Conservation (phyloP, 2,888 invertebrate genomes). For the Melieria picta region DNA sequence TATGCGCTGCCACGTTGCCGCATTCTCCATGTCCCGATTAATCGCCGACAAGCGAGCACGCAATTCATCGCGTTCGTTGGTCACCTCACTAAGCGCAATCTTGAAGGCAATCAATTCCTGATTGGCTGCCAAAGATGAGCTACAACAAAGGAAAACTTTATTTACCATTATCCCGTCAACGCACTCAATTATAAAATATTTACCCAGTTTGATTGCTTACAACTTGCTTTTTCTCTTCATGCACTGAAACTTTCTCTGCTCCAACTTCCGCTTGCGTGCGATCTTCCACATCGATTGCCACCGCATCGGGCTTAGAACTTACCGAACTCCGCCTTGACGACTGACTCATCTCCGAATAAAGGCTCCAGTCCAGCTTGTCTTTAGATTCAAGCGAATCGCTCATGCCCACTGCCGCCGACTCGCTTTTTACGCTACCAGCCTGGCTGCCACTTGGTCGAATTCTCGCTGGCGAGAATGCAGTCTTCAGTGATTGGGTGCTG, state of each 20-base stretch:
- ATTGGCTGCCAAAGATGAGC: background rate
- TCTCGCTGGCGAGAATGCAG: constrained; percentile 50
- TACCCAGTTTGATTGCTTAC: too few species aligned
- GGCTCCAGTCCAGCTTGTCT: constrained; percentile 20
- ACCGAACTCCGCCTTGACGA: constrained; percentile 48
- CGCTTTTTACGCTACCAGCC: constrained; percentile 47
- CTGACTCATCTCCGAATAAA: constrained; percentile 18
- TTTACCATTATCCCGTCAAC: too few species aligned
- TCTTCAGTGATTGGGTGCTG: constrained; percentile 54
- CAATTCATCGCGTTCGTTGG: constrained; percentile 58
- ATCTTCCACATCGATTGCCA: constrained; percentile 41
- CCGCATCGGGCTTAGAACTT: constrained; percentile 42
- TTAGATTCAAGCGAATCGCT: constrained; percentile 10
- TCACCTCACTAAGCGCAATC: constrained; percentile 58
- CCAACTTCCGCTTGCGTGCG: too few species aligned
- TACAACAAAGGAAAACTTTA: background rate
- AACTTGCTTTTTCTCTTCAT: too few species aligned
- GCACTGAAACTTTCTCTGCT: too few species aligned
- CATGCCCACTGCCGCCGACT: constrained; percentile 8
- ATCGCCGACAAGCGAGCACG: constrained; percentile 50
- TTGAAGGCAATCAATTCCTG: constrained; percentile 58
- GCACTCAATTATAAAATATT: too few species aligned
- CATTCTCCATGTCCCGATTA: constrained; percentile 54
- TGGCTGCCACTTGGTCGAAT: constrained; percentile 29
- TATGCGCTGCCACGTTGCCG: constrained; percentile 48